Conservation (phyloP, 2,888 invertebrate genomes). For the Baccha elongata region DNA sequence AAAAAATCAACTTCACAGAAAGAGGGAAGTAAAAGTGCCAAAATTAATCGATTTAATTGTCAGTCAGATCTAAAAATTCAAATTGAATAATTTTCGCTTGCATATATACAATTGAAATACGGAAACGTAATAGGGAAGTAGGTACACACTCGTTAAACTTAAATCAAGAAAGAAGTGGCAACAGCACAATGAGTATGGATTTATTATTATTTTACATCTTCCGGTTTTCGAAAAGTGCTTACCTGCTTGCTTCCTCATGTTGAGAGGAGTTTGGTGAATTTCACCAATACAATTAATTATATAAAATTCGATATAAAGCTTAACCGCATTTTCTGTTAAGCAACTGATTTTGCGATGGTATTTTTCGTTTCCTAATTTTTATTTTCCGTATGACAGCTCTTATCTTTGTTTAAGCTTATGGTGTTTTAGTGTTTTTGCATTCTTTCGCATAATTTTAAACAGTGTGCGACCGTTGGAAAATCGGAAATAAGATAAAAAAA, state of each 20-base stretch:
- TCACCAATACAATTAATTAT: background rate
- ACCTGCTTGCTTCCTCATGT: slow-evolving; percentile 12
- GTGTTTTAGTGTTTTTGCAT: no score
- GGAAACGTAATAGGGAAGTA: slow-evolving; percentile 37
- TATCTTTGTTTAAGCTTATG: no score
- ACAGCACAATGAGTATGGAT: slow-evolving; percentile 33
- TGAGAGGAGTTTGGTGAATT: slow-evolving; percentile 6
- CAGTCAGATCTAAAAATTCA: slow-evolving; percentile 26
- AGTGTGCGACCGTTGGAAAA: no score
- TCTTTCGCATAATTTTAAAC: no score
- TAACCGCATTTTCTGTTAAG: no score
- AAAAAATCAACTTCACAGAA: slow-evolving; percentile 28
- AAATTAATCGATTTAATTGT: slow-evolving; percentile 40
- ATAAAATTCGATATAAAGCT: no score
- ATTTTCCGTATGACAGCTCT: no score
- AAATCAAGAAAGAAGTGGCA: slow-evolving; percentile 1
- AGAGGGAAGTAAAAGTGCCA: slow-evolving; percentile 48
- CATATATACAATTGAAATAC: slow-evolving; percentile 39
- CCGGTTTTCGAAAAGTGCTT: slow-evolving; percentile 8
- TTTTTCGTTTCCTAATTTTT: no score
- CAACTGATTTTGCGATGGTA: no score
- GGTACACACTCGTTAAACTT: background rate
- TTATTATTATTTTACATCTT: slow-evolving; percentile 33
- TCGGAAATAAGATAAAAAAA: no score
- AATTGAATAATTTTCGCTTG: slow-evolving; percentile 29